Percentiles rank a stretch among this genome's conserved stretches.
phyloP scores from a whole-genome alignment of 2,113 vertebrate genomes.

The Ia io region DNA sequence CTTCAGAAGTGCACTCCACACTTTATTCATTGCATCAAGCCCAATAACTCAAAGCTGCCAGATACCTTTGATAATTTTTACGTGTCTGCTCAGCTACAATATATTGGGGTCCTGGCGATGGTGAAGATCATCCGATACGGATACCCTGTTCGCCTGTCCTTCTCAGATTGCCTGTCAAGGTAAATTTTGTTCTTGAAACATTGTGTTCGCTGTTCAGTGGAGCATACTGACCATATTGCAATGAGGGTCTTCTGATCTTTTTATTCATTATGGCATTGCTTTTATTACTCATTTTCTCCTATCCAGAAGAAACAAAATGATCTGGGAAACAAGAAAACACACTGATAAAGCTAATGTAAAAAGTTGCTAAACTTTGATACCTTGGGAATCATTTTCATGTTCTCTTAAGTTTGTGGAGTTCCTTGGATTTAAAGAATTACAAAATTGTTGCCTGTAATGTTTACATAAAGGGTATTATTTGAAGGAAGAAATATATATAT shows the following conservation, averaged over 20 bases:
- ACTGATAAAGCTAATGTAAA: neutral
- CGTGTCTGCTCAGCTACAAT: conserved; percentile 94
- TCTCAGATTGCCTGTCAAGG: conserved; percentile 92
- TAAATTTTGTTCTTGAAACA: conserved; percentile 65
- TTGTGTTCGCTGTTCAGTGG: neutral
- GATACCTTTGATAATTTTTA: conserved; percentile 91
- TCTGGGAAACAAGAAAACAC: neutral
- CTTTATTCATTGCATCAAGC: conserved; percentile 92
- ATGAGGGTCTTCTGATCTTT: neutral
- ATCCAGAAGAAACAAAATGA: neutral
- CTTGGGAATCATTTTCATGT: neutral
- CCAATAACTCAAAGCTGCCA: conserved; percentile 86
- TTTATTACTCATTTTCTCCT: neutral
- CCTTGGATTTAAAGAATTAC: neutral
- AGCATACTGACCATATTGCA: accelerated
- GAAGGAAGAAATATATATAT: neutral
- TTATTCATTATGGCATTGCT: neutral
- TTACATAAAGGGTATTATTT: neutral
- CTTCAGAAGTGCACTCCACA: conserved; percentile 90
- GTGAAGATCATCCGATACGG: conserved; percentile 93
- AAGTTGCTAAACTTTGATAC: neutral
- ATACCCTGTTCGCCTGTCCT: conserved; percentile 91
- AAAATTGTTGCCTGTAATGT: neutral
- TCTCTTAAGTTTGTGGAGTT: neutral
- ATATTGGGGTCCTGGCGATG: conserved; percentile 94